phyloP scores from a whole-genome alignment of 2,888 invertebrate genomes.

The Leucoma salicis region DNA sequence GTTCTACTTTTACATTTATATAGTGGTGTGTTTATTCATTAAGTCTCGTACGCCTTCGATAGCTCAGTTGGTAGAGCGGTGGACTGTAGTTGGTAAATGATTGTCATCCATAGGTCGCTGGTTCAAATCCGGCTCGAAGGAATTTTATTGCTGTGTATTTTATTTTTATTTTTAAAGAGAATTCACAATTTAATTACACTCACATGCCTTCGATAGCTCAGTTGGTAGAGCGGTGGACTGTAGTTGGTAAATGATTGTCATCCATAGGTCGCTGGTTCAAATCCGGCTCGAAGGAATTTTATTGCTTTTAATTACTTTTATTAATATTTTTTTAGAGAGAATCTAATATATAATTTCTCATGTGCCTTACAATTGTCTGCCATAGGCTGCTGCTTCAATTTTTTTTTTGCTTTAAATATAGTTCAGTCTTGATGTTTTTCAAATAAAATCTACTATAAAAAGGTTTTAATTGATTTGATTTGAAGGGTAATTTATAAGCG shows the following conservation, averaged over 20 bases:
- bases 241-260: conserved; percentile 53
- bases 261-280: conserved; percentile 85
- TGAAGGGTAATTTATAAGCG: no score
- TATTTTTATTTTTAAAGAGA: conserved; percentile 2
- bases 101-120: conserved; percentile 83
- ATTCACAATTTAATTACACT: not conserved
- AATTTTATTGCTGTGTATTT: conserved; percentile 22
- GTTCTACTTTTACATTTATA: not conserved
- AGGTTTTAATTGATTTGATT: no score
- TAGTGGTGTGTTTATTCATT: not conserved
- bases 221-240: conserved; percentile 82
- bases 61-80: conserved; percentile 83
- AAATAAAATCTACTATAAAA: no score
- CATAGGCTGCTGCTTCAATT: conserved; percentile 85
- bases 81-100: conserved; percentile 54
- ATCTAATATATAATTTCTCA: not conserved
- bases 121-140: conserved; percentile 84
- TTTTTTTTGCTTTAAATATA: no score
- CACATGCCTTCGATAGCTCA: conserved; percentile 78
- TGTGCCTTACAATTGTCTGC: conserved; percentile 63
- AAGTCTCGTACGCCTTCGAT: conserved; percentile 63
- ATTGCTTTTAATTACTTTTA: not conserved
- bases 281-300: conserved; percentile 81
- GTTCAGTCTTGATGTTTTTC: no score
- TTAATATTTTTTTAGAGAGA: conserved; percentile 1